Percentiles rank a stretch among this genome's conserved stretches.
Evolutionary conservation across 2,888 invertebrate genomes (phyloP).

Genomic region (Sphaeridia pumilis): DNA sequence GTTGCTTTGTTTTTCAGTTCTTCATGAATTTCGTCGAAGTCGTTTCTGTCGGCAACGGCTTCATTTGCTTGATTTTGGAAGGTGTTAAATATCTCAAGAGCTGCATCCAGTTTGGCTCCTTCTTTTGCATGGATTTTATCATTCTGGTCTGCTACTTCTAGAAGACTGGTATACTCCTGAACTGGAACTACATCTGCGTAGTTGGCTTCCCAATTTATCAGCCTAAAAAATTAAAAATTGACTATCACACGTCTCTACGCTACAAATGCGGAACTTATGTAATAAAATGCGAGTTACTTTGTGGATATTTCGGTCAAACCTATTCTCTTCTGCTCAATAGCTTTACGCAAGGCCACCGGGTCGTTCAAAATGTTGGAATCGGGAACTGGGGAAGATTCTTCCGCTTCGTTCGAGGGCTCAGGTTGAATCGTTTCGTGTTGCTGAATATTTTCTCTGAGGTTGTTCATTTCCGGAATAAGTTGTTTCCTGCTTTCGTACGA

Average conservation of each 20-base stretch:
- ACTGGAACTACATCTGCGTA: slow-evolving; percentile 25
- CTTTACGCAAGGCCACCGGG: slow-evolving; percentile 11
- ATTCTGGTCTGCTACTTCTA: slow-evolving; percentile 3
- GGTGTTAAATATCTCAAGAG: slow-evolving; percentile 4
- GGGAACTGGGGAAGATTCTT: slow-evolving; percentile 7
- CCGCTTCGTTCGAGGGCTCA: slow-evolving; percentile 4
- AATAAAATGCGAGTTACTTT: slow-evolving; percentile 11
- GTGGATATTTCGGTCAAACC: slow-evolving; percentile 20
- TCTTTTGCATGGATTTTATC: slow-evolving; percentile 8
- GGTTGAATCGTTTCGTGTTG: too few species aligned
- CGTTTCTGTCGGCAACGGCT: slow-evolving; percentile 16
- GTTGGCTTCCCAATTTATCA: slow-evolving; percentile 21
- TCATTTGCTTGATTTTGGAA: slow-evolving; percentile 14
- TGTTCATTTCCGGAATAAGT: slow-evolving; percentile 21
- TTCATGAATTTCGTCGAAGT: slow-evolving; percentile 3
- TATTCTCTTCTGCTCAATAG: slow-evolving; percentile 12
- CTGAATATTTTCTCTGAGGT: slow-evolving; percentile 15
- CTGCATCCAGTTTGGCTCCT: slow-evolving; percentile 4
- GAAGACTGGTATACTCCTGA: slow-evolving; percentile 19
- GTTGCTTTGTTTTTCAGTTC: slow-evolving; percentile 16
- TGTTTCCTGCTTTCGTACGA: slow-evolving; percentile 15
- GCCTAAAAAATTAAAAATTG: too few species aligned
- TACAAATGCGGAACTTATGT: not conserved
- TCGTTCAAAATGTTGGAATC: slow-evolving; percentile 16
- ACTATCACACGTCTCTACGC: not conserved